phyloP scores from a whole-genome alignment of 2,888 invertebrate species.

The Ormyrus nitidulus region DNA sequence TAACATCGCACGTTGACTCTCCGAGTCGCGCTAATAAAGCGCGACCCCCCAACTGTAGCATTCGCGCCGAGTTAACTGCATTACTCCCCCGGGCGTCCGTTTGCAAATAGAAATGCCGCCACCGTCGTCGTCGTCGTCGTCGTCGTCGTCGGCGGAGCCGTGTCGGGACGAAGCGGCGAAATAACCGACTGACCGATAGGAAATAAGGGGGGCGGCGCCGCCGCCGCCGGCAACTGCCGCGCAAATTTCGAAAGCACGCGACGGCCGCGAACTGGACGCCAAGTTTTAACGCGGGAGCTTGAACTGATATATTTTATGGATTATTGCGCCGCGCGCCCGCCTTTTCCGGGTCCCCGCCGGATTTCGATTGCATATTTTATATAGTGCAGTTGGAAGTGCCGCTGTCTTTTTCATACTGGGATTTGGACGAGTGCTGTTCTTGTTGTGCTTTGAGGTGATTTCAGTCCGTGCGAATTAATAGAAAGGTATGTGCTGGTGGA shows the following conservation, averaged over 20 bases:
- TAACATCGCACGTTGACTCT: too few species aligned
- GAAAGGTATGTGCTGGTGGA: too few species aligned
- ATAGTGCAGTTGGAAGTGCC: too few species aligned
- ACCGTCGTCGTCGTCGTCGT: neutral
- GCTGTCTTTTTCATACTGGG: too few species aligned
- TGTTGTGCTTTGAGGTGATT: too few species aligned
- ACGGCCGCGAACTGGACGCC: neutral
- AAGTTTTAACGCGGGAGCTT: slow-evolving; percentile 30
- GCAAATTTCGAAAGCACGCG: slow-evolving; percentile 53
- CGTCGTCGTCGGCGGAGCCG: neutral
- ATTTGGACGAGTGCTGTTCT: too few species aligned
- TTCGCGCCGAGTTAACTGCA: neutral
- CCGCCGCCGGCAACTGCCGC: slow-evolving; percentile 58
- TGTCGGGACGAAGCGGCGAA: slow-evolving; percentile 36
- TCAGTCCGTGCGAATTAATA: too few species aligned
- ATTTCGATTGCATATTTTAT: too few species aligned
- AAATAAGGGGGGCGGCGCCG: slow-evolving; percentile 62
- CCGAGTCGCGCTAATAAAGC: neutral
- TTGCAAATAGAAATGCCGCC: slow-evolving; percentile 27
- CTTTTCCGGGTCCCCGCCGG: neutral
- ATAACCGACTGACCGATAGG: slow-evolving; percentile 63
- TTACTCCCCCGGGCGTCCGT: neutral
- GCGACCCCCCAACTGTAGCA: neutral
- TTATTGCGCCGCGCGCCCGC: slow-evolving; percentile 11
- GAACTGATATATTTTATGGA: slow-evolving; percentile 43